These are phyloP conservation scores for Sciaenops ocellatus DNA, from an alignment of 2,797 vertebrate genomes.

Conservation along the genomic window DNA sequence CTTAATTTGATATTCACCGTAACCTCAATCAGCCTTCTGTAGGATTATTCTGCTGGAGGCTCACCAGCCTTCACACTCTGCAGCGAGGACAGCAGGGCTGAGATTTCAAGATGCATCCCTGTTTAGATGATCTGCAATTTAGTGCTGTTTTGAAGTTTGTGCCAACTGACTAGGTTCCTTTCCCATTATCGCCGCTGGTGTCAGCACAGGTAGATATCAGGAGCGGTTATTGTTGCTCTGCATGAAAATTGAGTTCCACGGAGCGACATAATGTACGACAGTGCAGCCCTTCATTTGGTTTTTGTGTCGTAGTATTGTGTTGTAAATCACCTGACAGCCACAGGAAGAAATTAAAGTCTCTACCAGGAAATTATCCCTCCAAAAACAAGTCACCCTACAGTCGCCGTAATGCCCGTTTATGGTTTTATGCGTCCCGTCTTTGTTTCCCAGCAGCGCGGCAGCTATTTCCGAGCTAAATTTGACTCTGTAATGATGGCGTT, in stretches of 20 bases:
- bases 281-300: constrained; percentile 10
- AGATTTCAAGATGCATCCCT: constrained; percentile 26
- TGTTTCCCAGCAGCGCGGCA: neutral
- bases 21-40: constrained; percentile 24
- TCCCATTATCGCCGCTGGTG: neutral
- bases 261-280: constrained; percentile 8
- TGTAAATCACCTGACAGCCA: constrained; percentile 14
- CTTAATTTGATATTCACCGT: constrained; percentile 55
- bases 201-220: neutral
- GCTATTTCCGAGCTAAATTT: constrained; percentile 10
- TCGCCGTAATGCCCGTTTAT: neutral
- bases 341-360: constrained; percentile 2
- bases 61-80: constrained; percentile 10
- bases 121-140: constrained; percentile 19
- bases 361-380: neutral
- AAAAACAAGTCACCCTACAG: neutral
- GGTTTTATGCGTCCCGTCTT: neutral
- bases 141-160: constrained; percentile 2
- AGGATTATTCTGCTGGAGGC: constrained; percentile 33
- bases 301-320: constrained; percentile 12
- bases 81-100: neutral
- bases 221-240: constrained; percentile 8
- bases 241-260: constrained; percentile 14
- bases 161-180: neutral
- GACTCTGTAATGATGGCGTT: neutral